Evolutionary conservation across 2,113 vertebrate species (phyloP).

Genomic region (Dromiciops gliroides): DNA sequence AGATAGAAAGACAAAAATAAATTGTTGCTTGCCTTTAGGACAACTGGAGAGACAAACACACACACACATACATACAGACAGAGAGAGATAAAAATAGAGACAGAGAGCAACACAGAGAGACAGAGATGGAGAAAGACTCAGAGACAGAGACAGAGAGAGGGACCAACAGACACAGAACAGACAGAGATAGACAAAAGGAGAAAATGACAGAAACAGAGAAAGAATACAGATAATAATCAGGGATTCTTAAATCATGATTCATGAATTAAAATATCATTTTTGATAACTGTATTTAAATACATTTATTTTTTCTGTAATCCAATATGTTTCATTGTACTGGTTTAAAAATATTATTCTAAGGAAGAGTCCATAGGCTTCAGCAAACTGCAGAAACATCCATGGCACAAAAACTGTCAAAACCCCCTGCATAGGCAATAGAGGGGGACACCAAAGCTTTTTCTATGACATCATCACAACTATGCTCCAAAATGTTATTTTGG

Average conservation of each 20-base stretch:
- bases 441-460: background rate
- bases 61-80: too few relatives aligned
- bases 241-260: background rate
- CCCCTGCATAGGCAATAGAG: background rate
- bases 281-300: background rate
- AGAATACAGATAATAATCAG: background rate
- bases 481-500: background rate
- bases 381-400: background rate
- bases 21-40: background rate
- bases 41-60: background rate
- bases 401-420: background rate
- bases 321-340: background rate
- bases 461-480: background rate
- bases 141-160: too few relatives aligned
- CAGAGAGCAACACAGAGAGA: too few relatives aligned
- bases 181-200: too few relatives aligned
- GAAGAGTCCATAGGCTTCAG: background rate
- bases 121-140: too few relatives aligned
- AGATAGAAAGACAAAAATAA: background rate
- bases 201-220: too few relatives aligned
- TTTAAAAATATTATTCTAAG: background rate
- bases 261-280: background rate
- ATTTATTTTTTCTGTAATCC: background rate
- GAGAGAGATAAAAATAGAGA: too few relatives aligned
- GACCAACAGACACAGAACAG: too few relatives aligned